Conservation (phyloP, 2,113 vertebrate species). For the Perca fluviatilis region DNA sequence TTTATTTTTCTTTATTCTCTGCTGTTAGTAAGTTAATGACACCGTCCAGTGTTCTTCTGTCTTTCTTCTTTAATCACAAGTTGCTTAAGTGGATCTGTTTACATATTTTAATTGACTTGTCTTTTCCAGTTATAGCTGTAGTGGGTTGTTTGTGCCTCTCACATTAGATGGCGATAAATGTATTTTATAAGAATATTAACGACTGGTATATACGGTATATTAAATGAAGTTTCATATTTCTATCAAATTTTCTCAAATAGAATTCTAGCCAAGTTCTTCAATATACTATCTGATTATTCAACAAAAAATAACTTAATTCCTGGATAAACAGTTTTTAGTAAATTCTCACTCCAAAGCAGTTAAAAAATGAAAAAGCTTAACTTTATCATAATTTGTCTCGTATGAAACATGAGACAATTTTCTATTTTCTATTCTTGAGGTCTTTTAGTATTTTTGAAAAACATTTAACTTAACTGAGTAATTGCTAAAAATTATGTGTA, state of each 20-base stretch:
- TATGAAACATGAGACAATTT: background rate
- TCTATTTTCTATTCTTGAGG: no score
- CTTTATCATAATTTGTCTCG: background rate
- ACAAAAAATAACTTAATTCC: background rate
- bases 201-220: background rate
- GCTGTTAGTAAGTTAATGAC: constrained; percentile 1
- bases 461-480: background rate
- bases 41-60: background rate
- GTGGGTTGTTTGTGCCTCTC: background rate
- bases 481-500: background rate
- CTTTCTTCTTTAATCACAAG: constrained; percentile 16
- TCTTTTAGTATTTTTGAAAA: no score
- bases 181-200: background rate
- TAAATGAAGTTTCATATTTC: background rate
- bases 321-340: background rate
- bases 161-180: background rate
- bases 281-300: no score
- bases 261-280: background rate
- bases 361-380: background rate
- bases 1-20: background rate
- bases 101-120: background rate
- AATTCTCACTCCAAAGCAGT: background rate
- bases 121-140: background rate
- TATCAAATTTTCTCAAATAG: background rate
- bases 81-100: constrained; percentile 14